Evolutionary conservation across 2,113 vertebrate genomes (phyloP).

Genomic region (Chloroceryle aenea): DNA sequence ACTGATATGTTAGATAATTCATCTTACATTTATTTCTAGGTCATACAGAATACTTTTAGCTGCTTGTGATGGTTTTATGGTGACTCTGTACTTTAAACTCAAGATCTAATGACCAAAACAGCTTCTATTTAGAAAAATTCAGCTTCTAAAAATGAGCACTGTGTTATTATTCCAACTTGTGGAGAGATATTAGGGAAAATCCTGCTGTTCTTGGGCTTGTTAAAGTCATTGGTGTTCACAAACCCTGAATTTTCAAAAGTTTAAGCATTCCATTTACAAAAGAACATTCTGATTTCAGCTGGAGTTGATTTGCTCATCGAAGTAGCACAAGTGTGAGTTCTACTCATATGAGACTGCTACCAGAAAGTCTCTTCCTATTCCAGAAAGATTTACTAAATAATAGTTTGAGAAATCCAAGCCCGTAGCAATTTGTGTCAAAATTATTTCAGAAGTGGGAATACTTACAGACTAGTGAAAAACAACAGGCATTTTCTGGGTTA

Average conservation of each 20-base stretch:
- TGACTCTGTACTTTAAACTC: slow-evolving; percentile 29
- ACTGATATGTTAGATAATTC: background rate
- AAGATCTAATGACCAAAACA: slow-evolving; percentile 8
- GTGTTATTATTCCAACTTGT: slow-evolving; percentile 33
- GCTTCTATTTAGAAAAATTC: slow-evolving; percentile 26
- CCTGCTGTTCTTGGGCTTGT: slow-evolving; percentile 48
- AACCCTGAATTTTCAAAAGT: slow-evolving; percentile 8
- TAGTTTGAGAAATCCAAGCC: slow-evolving; percentile 35
- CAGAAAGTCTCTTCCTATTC: slow-evolving; percentile 48
- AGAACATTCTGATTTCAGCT: slow-evolving; percentile 68
- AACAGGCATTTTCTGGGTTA: background rate
- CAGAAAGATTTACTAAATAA: slow-evolving; percentile 27
- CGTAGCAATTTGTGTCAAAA: background rate
- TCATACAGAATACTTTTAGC: background rate
- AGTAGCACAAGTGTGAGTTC: slow-evolving; percentile 17
- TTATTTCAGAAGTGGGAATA: background rate
- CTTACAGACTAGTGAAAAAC: background rate
- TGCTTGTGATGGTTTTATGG: background rate
- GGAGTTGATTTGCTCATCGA: slow-evolving; percentile 48
- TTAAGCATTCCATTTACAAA: slow-evolving; percentile 50
- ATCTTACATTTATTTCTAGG: background rate
- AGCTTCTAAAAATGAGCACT: slow-evolving; percentile 22
- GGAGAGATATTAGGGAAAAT: background rate
- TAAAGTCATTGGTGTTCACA: slow-evolving; percentile 19
- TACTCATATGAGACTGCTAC: slow-evolving; percentile 51